phyloP scores from a whole-genome alignment of 1,140 invertebrate species.

The Drosophila malerkotliana region DNA sequence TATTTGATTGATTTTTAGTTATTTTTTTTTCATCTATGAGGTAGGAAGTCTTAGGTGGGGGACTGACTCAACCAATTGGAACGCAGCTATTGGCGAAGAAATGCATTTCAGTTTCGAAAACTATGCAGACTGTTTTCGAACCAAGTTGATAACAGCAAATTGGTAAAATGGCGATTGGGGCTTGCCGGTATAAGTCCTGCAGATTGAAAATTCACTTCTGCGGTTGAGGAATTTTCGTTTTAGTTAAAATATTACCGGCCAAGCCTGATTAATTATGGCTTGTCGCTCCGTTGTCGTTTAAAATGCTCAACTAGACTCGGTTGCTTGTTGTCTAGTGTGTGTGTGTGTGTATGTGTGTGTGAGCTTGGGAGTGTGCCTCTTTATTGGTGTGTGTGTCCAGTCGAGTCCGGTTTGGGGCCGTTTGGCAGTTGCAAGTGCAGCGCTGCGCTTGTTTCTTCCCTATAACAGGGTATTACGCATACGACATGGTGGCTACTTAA shows the following conservation, averaged over 20 bases:
- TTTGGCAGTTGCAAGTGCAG: conserved; percentile 68
- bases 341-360: conserved; percentile 5
- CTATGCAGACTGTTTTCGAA: neutral
- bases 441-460: conserved; percentile 41
- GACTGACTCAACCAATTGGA: conserved; percentile 29
- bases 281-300: conserved; percentile 70
- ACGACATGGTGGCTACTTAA: neutral
- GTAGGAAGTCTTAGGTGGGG: conserved; percentile 20
- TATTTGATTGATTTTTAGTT: conserved; percentile 37
- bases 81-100: conserved; percentile 25
- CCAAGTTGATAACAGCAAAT: conserved; percentile 15
- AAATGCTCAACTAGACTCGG: conserved; percentile 68
- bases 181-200: neutral
- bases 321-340: conserved; percentile 29
- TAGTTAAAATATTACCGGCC: conserved; percentile 46
- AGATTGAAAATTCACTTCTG: conserved; percentile 5
- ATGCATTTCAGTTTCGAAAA: conserved; percentile 20
- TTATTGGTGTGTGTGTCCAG: conserved; percentile 34
- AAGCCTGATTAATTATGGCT: conserved; percentile 77
- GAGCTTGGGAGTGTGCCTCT: conserved; percentile 27
- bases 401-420: conserved; percentile 45
- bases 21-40: neutral
- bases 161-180: conserved; percentile 3
- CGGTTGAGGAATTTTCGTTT: conserved; percentile 56
- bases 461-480: neutral